A percentile compares a stretch with the other conserved stretches of the same genome.
phyloP scores from a whole-genome alignment of 2,797 vertebrate species.

The Coregonus ussuriensis region DNA sequence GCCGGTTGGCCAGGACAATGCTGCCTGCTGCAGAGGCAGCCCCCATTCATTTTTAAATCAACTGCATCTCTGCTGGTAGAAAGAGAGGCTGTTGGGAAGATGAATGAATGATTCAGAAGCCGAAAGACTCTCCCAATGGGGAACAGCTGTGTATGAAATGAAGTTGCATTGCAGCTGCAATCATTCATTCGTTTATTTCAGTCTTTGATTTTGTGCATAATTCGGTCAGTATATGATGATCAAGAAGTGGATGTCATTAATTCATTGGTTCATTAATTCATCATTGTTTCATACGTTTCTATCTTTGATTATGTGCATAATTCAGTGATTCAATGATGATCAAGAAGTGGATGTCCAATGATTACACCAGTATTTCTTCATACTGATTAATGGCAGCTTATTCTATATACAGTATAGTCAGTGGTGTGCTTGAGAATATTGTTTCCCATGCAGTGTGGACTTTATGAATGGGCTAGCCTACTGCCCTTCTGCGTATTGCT shows the following conservation, averaged over 20 bases:
- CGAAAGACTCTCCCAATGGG: neutral
- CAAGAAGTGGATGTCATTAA: neutral
- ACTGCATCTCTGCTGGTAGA: neutral
- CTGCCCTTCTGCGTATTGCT: neutral
- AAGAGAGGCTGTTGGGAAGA: neutral
- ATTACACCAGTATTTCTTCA: neutral
- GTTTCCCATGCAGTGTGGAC: neutral
- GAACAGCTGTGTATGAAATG: neutral
- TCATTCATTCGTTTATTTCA: neutral
- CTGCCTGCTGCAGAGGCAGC: neutral
- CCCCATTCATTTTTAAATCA: slow-evolving; percentile 9
- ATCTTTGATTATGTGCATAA: no score
- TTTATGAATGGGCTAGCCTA: neutral
- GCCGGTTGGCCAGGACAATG: slow-evolving; percentile 3
- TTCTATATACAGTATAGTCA: neutral
- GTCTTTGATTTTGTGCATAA: neutral
- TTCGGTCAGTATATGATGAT: neutral
- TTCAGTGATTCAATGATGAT: no score
- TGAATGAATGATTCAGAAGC: neutral
- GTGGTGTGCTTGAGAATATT: neutral
- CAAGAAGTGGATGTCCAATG: neutral
- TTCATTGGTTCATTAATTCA: neutral
- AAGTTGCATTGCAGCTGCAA: neutral
- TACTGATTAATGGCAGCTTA: neutral
- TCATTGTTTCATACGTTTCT: no score